phyloP scores from a whole-genome alignment of 2,113 vertebrate genomes.

The Malaclemys terrapin region DNA sequence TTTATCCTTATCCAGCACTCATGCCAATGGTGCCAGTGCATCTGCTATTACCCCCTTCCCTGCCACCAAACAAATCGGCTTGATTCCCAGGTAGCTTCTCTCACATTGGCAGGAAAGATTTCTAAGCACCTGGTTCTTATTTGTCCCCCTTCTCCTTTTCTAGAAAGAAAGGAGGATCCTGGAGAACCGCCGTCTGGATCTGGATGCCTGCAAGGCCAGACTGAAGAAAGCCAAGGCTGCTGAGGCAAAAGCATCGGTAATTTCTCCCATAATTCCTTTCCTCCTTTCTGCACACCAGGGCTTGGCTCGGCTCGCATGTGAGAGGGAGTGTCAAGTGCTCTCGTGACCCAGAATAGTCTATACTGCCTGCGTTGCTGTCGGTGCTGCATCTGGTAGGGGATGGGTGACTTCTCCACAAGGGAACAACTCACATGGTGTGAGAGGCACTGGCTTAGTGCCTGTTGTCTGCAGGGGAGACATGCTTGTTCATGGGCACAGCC shows the following conservation, averaged over 20 bases:
- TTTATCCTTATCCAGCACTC: neutral
- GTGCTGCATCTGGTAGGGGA: neutral
- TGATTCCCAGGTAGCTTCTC: neutral
- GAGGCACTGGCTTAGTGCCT: neutral
- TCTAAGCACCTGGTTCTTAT: neutral
- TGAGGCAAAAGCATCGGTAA: conserved; percentile 95
- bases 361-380: neutral
- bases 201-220: conserved; percentile 95
- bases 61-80: neutral
- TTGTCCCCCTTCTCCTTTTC: neutral
- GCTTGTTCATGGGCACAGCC: neutral
- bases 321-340: neutral
- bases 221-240: conserved; percentile 95
- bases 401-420: neutral
- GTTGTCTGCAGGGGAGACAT: neutral
- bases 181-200: conserved; percentile 93
- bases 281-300: neutral
- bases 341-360: neutral
- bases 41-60: neutral
- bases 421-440: neutral
- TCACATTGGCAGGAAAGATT: neutral
- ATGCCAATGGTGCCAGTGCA: neutral
- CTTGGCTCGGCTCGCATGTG: neutral
- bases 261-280: neutral
- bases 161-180: conserved; percentile 94